Base-by-base conservation (phyloP, 2,113 vertebrate genomes). In the Thalassoma bifasciatum region DNA sequence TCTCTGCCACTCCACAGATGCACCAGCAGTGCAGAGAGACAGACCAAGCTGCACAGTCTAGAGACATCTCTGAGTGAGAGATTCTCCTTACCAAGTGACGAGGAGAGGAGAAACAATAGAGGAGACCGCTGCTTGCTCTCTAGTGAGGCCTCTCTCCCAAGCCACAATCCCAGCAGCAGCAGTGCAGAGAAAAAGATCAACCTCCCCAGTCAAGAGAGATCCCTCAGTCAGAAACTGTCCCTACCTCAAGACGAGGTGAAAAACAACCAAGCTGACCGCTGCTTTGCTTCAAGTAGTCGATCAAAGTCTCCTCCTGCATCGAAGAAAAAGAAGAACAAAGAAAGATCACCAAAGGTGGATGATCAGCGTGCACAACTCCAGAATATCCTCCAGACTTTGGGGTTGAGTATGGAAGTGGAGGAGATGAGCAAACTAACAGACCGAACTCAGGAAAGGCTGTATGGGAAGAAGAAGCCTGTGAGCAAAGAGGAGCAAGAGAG, bases 391-490 rank as follows among this genome's bases (percentile, higher is more conserved):
- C 57, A 82, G 58, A 83, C 75, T 38, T 56, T 92, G 26, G 91
- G 91, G 0, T 72, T 91, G 59, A 83, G 49, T 26, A 37, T 93
- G 37, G 90, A 84, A 2, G 23, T 38, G 5, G 88, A 91, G 0
- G 90, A 91, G 56, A 52, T 91, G 64, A 87, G 50, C 56, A 69
- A 61, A 54, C 14, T 91, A 4, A 42, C 69, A 12, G 72, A 86
- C 30, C 76, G 88, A 13, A 92, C 87, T 47, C 75, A 88, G 49
- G 86, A 88, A 72, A 83, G 87, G 72, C 68, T 91, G 16, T 90
- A 86, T 8, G 91, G 89, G 6, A 89, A 71, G 54, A 88, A 46
- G 13, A 59, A 2, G 0, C 4, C 13, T 4, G n/a, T 34, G 12
- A 52, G 14, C 26, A 66, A 13, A 50, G 19, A 0, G 13, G 59